phyloP scores from a whole-genome alignment of 2,113 vertebrate genomes.

The Rhinogobius similis region DNA sequence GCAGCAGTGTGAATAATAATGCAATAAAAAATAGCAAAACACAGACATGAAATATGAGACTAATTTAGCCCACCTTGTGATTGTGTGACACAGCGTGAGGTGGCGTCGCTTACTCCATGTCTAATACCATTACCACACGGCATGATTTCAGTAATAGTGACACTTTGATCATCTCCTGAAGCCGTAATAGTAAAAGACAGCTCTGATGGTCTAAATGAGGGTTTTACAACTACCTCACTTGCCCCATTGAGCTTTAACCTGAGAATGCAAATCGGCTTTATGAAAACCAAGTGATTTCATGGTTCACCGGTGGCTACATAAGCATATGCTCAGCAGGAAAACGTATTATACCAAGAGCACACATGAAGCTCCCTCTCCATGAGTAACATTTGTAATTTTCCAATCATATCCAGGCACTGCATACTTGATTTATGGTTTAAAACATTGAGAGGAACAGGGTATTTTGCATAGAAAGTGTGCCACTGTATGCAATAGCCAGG shows the following conservation, averaged over 20 bases:
- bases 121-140: constrained; percentile 19
- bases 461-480: constrained; percentile 8
- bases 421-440: constrained; percentile 21
- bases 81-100: constrained; percentile 14
- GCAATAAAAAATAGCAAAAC: constrained; percentile 36
- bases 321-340: constrained; percentile 50
- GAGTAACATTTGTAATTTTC: constrained; percentile 29
- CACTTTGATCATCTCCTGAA: constrained; percentile 40
- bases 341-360: constrained; percentile 23
- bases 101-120: constrained; percentile 2
- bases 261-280: constrained; percentile 60
- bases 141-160: constrained; percentile 21
- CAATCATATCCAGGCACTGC: constrained; percentile 22
- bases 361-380: constrained; percentile 43
- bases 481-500: constrained; percentile 17
- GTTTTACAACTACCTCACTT: constrained; percentile 56
- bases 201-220: constrained; percentile 55
- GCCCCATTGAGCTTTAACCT: constrained; percentile 68
- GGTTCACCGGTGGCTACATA: constrained; percentile 53
- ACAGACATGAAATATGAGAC: constrained; percentile 31
- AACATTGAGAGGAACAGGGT: constrained; percentile 4
- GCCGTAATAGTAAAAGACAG: constrained; percentile 54
- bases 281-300: constrained; percentile 69
- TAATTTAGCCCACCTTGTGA: constrained; percentile 33
- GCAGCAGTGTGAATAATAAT: constrained; percentile 35